Evolutionary conservation across 2,888 invertebrate species (phyloP), one percentile per base, ranked within the genome.

Genomic region (Agriopis marginaria): DNA sequence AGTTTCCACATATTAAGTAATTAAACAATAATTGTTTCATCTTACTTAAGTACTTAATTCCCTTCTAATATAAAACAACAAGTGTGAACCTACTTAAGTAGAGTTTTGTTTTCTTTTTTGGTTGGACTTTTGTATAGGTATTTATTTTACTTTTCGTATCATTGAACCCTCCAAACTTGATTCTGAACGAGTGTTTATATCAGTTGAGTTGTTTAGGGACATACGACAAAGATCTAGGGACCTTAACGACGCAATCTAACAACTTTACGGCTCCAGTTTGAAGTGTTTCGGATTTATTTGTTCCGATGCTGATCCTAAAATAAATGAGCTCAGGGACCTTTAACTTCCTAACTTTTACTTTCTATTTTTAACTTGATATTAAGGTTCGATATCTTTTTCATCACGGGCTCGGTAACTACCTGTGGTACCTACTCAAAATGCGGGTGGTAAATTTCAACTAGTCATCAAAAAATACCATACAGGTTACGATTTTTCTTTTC

Each of bases 171-270:
- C 47, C 14, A 61, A 59, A 62, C 54, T 54, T 32, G 53, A 53
- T 44, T 42, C 17, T 50, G 17, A 70, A 63, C 80, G 83, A 81
- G 82, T 83, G 82, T 86, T 85, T 86, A 83, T 87, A 85, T 85
- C 85, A 86, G 82, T 84, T 80, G 72, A 82, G 83, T 84, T 86
- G 85, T 87, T 79, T 76, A 66, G 83, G 82, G 86, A 85, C 81
- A 79, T 79, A 71, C 75, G 75, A 79, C 79, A 79, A 79, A 84
- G 81, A 79, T 81, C 81, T 63, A 77, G 75, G 74, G 76, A 72
- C 73, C 72, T 79, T 82, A 83, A 83, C 83, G 82, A 81, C 71
- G 76, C 79, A 70, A 77, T 75, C 77, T 79, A 79, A 82, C 79
- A 82, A 85, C 79, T 84, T 82, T 78, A 77, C 77, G 79, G 75